Evolutionary conservation across 2,113 vertebrate genomes (phyloP).

Genomic region (Carettochelys insculpta): DNA sequence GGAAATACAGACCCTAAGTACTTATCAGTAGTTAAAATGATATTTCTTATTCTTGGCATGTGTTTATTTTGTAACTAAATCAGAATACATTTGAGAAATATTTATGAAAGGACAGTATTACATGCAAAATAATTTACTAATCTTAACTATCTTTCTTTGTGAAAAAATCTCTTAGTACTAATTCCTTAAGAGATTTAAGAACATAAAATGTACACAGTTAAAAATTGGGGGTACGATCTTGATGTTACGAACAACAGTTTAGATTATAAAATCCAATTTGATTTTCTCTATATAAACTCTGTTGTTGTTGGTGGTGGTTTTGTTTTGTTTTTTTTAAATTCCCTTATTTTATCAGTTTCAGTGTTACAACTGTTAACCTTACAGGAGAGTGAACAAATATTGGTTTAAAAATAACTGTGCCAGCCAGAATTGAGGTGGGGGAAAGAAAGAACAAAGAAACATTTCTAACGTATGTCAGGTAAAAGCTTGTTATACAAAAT

Average conservation of each 20-base stretch:
- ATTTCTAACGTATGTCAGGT: not conserved
- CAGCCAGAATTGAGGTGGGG: not conserved
- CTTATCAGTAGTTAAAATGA: constrained; percentile 27
- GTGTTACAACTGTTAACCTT: not conserved
- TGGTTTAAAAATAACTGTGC: not conserved
- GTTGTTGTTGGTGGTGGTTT: no score
- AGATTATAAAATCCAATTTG: not conserved
- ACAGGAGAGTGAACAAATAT: not conserved
- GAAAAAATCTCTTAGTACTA: constrained; percentile 6
- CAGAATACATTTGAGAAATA: constrained; percentile 20
- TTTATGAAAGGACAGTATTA: not conserved
- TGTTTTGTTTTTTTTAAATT: not conserved
- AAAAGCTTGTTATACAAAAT: not conserved
- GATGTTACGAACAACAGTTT: not conserved
- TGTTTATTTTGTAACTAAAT: constrained; percentile 34
- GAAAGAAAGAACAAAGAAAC: not conserved
- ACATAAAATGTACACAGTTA: not conserved
- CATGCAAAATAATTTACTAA: constrained; percentile 1
- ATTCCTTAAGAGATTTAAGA: not conserved
- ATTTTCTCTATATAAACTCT: not conserved
- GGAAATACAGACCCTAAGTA: constrained; percentile 33
- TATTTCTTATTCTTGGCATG: constrained; percentile 26
- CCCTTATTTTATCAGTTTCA: not conserved
- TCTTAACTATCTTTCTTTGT: not conserved
- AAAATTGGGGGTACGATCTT: no score